Evolutionary conservation across 2,113 vertebrate species (phyloP), one percentile per base, ranked within the genome.

Genomic region (Lates calcarifer): DNA sequence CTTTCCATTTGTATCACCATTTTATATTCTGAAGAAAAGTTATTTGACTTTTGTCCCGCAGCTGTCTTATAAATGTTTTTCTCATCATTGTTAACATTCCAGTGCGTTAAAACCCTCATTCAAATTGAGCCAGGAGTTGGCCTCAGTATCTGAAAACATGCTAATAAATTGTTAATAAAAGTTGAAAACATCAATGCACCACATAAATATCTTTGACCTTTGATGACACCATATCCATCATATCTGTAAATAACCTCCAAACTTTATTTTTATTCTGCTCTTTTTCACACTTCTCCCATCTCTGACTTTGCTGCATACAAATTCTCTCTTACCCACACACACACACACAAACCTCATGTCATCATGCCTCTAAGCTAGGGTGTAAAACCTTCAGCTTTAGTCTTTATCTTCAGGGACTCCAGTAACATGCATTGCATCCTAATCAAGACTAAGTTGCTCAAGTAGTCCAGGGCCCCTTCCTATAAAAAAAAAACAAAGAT

Each of bases 401-500:
- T 26, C 5, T 35, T 24, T 47, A 35, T 77, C 70, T 84, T 20
- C 49, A 65, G 60, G 31, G 68, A 78, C 72, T 43, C 39, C 60
- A 74, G 64, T 49, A 78, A 78, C 78, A 58, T 47, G 57, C 22
- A 2, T 2, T 85, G 87, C 77, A 85, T 89, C 73, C 57, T 89
- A 85, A 90, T 89, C 55, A 33, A 56, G 62, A 56, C 51, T 7
- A 77, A 65, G 61, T 68, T 85, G 51, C 66, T 53, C 45, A 57
- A 74, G 33, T 31, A 56, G 24, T 74, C 31, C 49, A 26, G 33
- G 49, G 65, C 63, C 56, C n/a, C 39, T 53, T 79, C 18, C 45
- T 62, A 41, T 68, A 41, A 41, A 41, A 41, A 41, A 41, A 35
- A 4, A 4, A 4, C 39, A 68, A 73, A 68, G 72, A 86, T 65